Conservation (phyloP, 2,797 vertebrate species). For the Cercopithecus diana region DNA sequence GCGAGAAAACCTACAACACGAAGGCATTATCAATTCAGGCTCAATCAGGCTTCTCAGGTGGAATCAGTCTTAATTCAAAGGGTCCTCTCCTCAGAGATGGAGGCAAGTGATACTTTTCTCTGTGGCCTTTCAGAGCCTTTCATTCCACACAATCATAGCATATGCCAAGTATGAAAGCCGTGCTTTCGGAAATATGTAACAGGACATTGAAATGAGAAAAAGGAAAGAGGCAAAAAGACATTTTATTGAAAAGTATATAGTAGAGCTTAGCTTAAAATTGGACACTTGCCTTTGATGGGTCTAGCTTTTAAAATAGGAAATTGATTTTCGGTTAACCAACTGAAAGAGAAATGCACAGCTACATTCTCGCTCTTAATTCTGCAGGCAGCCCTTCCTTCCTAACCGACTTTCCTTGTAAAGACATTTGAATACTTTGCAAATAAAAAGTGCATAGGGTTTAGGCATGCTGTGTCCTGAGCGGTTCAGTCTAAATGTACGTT, state of each 20-base stretch:
- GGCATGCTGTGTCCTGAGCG: neutral
- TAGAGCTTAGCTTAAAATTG: slow-evolving; percentile 65
- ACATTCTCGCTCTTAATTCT: slow-evolving; percentile 42
- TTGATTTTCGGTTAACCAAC: slow-evolving; percentile 76
- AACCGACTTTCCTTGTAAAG: slow-evolving; percentile 14
- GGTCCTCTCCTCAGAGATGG: slow-evolving; percentile 52
- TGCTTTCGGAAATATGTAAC: slow-evolving; percentile 63
- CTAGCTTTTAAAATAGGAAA: slow-evolving; percentile 73
- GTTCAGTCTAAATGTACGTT: slow-evolving; percentile 23
- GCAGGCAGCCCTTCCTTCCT: slow-evolving; percentile 44
- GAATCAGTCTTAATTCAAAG: slow-evolving; percentile 73
- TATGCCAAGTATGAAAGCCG: neutral
- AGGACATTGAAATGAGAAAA: slow-evolving; percentile 58
- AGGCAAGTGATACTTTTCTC: slow-evolving; percentile 60
- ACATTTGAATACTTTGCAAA: slow-evolving; percentile 58
- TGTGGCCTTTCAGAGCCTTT: slow-evolving; percentile 55
- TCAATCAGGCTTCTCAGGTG: slow-evolving; percentile 55
- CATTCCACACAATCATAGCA: slow-evolving; percentile 10
- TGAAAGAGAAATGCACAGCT: slow-evolving; percentile 56
- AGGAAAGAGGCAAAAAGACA: slow-evolving; percentile 25
- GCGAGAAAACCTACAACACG: neutral
- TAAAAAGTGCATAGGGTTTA: neutral
- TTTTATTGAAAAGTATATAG: slow-evolving; percentile 73
- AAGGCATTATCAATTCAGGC: slow-evolving; percentile 63
- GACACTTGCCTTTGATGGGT: slow-evolving; percentile 74